Percentiles rank a stretch among this genome's conserved stretches.
phyloP scores from a whole-genome alignment of 92 coral and sea anemone species.

The Heteractis magnifica region DNA sequence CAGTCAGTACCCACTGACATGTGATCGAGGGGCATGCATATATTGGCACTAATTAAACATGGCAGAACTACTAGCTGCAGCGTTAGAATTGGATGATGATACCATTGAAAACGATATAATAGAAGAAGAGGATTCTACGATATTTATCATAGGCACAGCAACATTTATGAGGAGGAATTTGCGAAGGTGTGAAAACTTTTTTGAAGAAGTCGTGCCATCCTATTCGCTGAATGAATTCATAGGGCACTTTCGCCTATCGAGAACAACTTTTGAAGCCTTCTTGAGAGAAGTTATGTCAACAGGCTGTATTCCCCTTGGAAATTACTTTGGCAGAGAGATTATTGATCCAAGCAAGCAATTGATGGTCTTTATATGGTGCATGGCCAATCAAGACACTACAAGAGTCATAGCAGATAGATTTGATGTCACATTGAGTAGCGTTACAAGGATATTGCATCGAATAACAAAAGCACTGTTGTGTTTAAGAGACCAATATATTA shows the following conservation, averaged over 20 bases:
- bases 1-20: no score
- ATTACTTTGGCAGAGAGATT: constrained; percentile 30
- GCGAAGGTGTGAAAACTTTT: constrained; percentile 31
- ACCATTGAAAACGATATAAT: no score
- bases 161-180: constrained; percentile 45
- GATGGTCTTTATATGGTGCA: constrained; percentile 41
- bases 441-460: constrained; percentile 37
- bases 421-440: constrained; percentile 52
- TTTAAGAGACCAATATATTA: constrained; percentile 27
- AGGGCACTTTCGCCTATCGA: constrained; percentile 46
- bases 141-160: no score
- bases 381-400: constrained; percentile 46
- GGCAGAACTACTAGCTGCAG: no score
- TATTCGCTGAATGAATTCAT: constrained; percentile 36
- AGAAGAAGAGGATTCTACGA: no score
- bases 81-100: no score
- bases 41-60: no score
- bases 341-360: constrained; percentile 46
- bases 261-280: constrained; percentile 36
- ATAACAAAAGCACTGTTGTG: constrained; percentile 43
- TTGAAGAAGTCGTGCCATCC: constrained; percentile 28
- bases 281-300: constrained; percentile 38
- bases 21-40: no score
- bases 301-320: constrained; percentile 35
- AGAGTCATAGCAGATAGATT: constrained; percentile 50